phyloP scores from a whole-genome alignment of 23 tunicate genomes.

The Trididemnum miniatum region DNA sequence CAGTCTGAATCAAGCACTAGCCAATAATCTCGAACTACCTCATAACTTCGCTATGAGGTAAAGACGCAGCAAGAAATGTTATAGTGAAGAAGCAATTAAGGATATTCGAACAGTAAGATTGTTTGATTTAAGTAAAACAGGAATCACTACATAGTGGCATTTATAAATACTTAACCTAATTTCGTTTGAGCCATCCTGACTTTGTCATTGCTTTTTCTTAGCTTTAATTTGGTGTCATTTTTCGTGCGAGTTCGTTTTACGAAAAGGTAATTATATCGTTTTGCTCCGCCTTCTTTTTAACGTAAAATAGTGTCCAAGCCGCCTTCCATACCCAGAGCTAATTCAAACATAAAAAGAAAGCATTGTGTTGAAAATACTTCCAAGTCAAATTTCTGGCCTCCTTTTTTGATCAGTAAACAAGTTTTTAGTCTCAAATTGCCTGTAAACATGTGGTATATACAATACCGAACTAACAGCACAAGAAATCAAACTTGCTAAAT shows the following conservation, averaged over 20 bases:
- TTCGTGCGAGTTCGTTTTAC: background rate
- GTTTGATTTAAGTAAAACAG: too few relatives aligned
- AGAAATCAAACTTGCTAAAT: background rate
- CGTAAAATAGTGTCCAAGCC: background rate
- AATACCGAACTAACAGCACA: background rate
- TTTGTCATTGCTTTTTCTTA: too few relatives aligned
- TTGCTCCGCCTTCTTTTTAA: conserved; percentile 1
- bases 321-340: background rate
- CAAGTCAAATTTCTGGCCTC: background rate
- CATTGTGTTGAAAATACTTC: conserved; percentile 8
- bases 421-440: conserved; percentile 8
- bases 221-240: conserved; percentile 12
- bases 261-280: background rate
- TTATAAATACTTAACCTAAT: too few relatives aligned
- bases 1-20: too few relatives aligned
- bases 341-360: background rate
- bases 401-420: conserved; percentile 11
- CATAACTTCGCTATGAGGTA: too few relatives aligned
- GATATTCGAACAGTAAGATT: too few relatives aligned
- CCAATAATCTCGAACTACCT: too few relatives aligned
- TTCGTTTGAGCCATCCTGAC: too few relatives aligned
- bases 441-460: conserved; percentile 17
- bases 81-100: too few relatives aligned
- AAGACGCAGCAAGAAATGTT: too few relatives aligned
- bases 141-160: too few relatives aligned